These are phyloP conservation scores for Cheirogaleus major DNA, from an alignment of 2,797 vertebrate species.

Conservation along the genomic window DNA sequence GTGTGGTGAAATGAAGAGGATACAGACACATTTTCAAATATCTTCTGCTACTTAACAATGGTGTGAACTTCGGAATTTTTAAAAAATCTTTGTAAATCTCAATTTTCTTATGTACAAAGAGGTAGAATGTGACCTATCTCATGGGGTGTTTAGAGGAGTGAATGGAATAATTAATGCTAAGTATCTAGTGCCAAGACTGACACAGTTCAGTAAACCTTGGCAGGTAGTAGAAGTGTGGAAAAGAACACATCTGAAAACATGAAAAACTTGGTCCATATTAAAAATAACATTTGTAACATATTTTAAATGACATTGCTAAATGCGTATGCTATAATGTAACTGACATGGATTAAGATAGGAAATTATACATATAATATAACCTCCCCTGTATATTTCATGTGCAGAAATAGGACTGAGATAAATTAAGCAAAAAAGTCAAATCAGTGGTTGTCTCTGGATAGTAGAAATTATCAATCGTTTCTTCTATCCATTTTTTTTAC, in stretches of 20 bases:
- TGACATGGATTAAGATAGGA: neutral
- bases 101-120: conserved; percentile 11
- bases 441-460: neutral
- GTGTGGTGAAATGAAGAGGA: neutral
- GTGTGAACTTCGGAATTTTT: neutral
- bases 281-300: neutral
- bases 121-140: neutral
- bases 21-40: neutral
- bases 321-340: neutral
- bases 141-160: neutral
- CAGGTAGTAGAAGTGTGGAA: neutral
- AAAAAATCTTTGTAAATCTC: neutral
- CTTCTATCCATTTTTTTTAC: neutral
- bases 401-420: neutral
- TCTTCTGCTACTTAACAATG: neutral
- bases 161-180: neutral
- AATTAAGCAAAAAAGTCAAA: neutral
- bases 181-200: neutral
- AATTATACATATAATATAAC: neutral
- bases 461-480: neutral
- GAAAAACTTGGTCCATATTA: neutral
- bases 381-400: neutral
- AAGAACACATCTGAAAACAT: neutral
- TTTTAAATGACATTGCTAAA: neutral
- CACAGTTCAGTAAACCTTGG: neutral